phyloP scores from a whole-genome alignment of 35 echinoderm and acorn worm genomes.

The Lytechinus variegatus region DNA sequence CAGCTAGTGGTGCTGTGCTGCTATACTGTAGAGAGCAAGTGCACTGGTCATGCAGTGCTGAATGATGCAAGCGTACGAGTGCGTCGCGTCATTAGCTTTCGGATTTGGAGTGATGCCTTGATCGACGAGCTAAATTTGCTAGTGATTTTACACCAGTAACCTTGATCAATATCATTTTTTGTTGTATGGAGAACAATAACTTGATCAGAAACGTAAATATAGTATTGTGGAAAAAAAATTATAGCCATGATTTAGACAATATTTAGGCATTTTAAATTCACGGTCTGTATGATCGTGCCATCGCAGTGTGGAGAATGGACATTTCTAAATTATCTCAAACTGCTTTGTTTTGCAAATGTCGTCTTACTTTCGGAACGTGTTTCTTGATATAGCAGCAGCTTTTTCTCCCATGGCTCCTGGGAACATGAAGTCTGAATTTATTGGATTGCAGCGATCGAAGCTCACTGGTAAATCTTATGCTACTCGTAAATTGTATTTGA shows the following conservation, averaged over 20 bases:
- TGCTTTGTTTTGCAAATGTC: conserved; percentile 37
- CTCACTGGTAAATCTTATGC: conserved; percentile 57
- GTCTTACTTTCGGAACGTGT: conserved; percentile 49
- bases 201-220: not conserved
- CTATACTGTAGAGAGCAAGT: no score
- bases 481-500: conserved; percentile 57
- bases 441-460: conserved; percentile 72
- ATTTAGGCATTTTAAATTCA: not conserved
- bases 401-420: conserved; percentile 68
- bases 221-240: not conserved
- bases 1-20: no score
- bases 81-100: no score
- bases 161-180: not conserved
- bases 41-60: no score
- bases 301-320: not conserved
- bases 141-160: not conserved
- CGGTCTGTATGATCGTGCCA: not conserved
- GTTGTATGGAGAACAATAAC: not conserved
- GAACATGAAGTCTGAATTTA: conserved; percentile 87
- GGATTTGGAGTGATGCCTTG: no score
- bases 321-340: not conserved
- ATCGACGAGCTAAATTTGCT: not conserved
- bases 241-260: not conserved
- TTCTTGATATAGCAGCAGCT: conserved; percentile 23
- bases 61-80: no score